phyloP scores from a whole-genome alignment of 2,797 vertebrate genomes.

The Crenuchus spilurus region DNA sequence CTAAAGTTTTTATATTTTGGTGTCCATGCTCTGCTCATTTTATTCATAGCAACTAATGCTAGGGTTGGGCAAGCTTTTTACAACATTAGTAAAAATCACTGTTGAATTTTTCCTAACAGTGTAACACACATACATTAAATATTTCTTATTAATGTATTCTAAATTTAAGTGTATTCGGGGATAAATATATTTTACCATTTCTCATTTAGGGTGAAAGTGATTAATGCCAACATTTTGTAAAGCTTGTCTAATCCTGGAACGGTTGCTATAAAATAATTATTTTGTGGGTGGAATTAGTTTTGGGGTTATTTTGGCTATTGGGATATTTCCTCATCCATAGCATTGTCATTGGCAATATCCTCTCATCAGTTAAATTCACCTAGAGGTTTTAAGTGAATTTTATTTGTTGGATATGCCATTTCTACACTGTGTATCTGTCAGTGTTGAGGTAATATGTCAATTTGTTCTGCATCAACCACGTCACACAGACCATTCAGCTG shows the following conservation, averaged over 20 bases:
- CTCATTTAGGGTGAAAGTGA: background rate
- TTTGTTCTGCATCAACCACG: slow-evolving; percentile 17
- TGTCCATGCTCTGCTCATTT: background rate
- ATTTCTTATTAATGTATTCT: too few species aligned
- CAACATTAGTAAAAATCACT: too few species aligned
- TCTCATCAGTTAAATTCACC: slow-evolving; percentile 15
- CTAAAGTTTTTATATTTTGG: too few species aligned
- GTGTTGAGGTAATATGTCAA: slow-evolving; percentile 37
- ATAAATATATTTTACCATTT: too few species aligned
- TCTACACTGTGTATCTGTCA: slow-evolving; percentile 25
- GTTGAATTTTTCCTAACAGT: too few species aligned
- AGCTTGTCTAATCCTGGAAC: background rate
- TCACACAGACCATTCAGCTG: background rate
- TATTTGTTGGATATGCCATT: slow-evolving; percentile 14
- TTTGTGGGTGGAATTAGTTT: background rate
- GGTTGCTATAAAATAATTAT: background rate
- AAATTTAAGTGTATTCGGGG: too few species aligned
- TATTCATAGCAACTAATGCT: background rate
- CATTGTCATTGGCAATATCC: slow-evolving; percentile 20
- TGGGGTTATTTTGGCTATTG: background rate
- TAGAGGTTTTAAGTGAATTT: slow-evolving; percentile 43
- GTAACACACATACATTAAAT: too few species aligned
- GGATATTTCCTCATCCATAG: background rate
- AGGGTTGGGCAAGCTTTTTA: background rate
- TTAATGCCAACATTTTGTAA: background rate